A percentile compares a stretch with the other conserved stretches of the same genome.
Evolutionary conservation across 2,797 vertebrate genomes (phyloP).

Genomic region (Tokudaia tokunoshimensis): DNA sequence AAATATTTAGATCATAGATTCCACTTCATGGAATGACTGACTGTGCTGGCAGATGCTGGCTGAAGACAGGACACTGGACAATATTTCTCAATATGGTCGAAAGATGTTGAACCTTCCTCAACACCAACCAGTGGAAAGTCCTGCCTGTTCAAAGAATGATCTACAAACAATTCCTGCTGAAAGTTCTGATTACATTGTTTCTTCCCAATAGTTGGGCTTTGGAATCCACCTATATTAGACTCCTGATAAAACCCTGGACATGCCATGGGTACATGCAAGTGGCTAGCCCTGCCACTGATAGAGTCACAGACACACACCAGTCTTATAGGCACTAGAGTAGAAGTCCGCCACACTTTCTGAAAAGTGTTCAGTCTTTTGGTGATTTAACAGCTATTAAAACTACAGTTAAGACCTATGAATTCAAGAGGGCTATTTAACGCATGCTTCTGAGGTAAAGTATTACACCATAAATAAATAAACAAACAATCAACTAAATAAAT

Average conservation of each 20-base stretch:
- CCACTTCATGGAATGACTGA: background rate
- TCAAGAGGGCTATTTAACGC: background rate
- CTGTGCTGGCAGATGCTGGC: background rate
- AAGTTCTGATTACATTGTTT: background rate
- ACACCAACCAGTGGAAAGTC: background rate
- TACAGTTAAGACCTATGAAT: background rate
- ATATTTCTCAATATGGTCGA: constrained; percentile 2
- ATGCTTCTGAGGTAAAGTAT: background rate
- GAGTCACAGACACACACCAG: background rate
- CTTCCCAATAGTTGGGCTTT: background rate
- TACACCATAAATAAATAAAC: background rate
- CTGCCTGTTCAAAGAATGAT: background rate
- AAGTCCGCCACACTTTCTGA: background rate
- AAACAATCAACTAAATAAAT: no score
- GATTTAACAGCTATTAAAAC: background rate
- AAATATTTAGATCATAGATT: background rate
- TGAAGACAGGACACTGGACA: background rate
- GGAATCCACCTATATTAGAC: background rate
- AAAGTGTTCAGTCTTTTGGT: background rate
- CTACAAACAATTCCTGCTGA: background rate
- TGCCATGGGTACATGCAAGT: background rate
- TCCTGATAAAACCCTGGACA: background rate
- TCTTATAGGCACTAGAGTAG: background rate
- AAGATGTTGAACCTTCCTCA: background rate
- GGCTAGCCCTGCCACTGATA: background rate